These are phyloP conservation scores for Lepidocolaptes lacrymiger DNA, from an alignment of 2,797 vertebrate species.

Conservation along the genomic window DNA sequence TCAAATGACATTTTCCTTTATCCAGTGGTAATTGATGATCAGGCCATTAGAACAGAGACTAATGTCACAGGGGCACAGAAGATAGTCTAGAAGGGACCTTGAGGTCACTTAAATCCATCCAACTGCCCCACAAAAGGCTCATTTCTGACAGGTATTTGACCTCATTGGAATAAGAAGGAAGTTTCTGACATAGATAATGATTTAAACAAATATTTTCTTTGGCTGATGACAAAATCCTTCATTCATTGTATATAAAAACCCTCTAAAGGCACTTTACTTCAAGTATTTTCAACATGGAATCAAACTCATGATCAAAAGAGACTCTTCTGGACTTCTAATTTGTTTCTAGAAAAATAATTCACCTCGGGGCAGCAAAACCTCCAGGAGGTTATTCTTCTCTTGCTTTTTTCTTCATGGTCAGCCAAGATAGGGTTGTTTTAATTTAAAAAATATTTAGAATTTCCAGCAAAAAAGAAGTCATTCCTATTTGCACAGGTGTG, in stretches of 20 bases:
- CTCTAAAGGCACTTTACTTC: not conserved
- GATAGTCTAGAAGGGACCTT: not conserved
- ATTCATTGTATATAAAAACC: not conserved
- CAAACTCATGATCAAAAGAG: not conserved
- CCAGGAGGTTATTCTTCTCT: not conserved
- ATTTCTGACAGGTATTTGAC: conserved; percentile 17
- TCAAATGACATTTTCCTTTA: not conserved
- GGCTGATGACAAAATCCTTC: not conserved
- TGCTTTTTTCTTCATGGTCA: not conserved
- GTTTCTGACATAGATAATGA: not conserved
- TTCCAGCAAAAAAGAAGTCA: not conserved
- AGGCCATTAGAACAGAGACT: not conserved
- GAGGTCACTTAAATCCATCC: conserved; percentile 20
- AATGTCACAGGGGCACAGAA: not conserved
- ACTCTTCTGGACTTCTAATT: not conserved
- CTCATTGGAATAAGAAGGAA: not conserved
- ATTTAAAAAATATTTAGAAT: not conserved
- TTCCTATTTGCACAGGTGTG: not conserved
- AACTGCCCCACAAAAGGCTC: not conserved
- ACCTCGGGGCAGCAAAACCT: not conserved
- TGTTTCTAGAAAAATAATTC: not conserved
- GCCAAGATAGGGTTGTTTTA: not conserved
- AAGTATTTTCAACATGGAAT: not conserved
- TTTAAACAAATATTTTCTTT: not conserved
- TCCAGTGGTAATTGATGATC: not conserved